These are phyloP conservation scores for Melopsittacus undulatus DNA, from an alignment of 2,797 vertebrate species.

Conservation along the genomic window DNA sequence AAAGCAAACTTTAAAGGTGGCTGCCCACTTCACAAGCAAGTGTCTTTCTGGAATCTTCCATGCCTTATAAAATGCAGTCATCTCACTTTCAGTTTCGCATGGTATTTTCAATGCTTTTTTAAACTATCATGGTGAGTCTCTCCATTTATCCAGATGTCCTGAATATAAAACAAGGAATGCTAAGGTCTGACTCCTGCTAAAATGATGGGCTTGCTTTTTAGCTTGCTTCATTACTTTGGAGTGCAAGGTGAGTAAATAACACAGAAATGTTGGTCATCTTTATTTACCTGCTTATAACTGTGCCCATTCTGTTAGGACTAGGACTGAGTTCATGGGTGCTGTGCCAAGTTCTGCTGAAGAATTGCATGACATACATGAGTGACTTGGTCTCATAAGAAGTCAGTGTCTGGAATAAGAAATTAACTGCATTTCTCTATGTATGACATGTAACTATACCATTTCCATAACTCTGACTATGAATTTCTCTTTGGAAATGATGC, in stretches of 20 bases:
- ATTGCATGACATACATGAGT: fast-evolving
- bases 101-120: background rate
- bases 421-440: background rate
- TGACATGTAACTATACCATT: background rate
- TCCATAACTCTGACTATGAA: background rate
- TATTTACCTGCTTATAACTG: background rate
- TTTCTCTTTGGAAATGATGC: background rate
- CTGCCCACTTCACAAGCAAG: background rate
- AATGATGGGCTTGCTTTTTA: background rate
- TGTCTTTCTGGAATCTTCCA: background rate
- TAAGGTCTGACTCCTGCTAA: background rate
- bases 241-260: background rate
- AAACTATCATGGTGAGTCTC: background rate
- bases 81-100: background rate
- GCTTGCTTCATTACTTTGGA: background rate
- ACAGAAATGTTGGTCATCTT: background rate
- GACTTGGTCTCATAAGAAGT: background rate
- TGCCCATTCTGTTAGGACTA: background rate
- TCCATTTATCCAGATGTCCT: background rate
- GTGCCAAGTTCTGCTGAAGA: background rate
- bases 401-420: background rate
- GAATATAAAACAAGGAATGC: background rate
- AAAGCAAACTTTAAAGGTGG: background rate
- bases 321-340: background rate
- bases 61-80: background rate